These are phyloP conservation scores for Artemia sp. DNA, from an alignment of 2,888 invertebrate genomes.

Conservation along the genomic window DNA sequence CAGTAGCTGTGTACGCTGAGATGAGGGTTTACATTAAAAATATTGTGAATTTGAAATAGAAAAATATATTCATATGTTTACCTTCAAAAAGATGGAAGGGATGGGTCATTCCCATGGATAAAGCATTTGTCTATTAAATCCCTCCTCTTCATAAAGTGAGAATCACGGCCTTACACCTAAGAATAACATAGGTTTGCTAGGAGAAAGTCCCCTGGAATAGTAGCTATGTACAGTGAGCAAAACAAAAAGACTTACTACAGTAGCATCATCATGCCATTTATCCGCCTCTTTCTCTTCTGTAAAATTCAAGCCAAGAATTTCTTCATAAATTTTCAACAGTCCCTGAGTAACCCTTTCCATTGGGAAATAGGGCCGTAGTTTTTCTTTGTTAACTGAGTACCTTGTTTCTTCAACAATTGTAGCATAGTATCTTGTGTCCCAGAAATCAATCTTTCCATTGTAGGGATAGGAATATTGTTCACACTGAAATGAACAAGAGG, in stretches of 20 bases:
- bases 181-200: conserved; percentile 17
- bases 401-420: conserved; percentile 34
- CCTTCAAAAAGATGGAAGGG: too few species aligned
- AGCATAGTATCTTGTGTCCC: conserved; percentile 36
- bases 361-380: conserved; percentile 36
- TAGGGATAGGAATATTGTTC: conserved; percentile 32
- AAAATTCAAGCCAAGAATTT: conserved; percentile 34
- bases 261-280: conserved; percentile 36
- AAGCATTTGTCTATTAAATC: too few species aligned
- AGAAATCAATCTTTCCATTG: conserved; percentile 34
- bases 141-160: too few species aligned
- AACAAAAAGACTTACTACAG: conserved; percentile 30
- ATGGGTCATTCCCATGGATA: too few species aligned
- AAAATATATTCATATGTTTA: too few species aligned
- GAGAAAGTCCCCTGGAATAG: conserved; percentile 1
- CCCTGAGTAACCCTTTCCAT: conserved; percentile 35
- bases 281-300: conserved; percentile 31
- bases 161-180: neutral
- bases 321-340: conserved; percentile 36
- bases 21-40: too few species aligned
- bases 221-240: neutral
- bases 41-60: too few species aligned
- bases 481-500: conserved; percentile 30
- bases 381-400: conserved; percentile 36
- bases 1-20: too few species aligned